A percentile compares a stretch with the other conserved stretches of the same genome.
These are phyloP conservation scores for Salmo trutta DNA, from an alignment of 2,797 vertebrate genomes.

Conservation along the genomic window DNA sequence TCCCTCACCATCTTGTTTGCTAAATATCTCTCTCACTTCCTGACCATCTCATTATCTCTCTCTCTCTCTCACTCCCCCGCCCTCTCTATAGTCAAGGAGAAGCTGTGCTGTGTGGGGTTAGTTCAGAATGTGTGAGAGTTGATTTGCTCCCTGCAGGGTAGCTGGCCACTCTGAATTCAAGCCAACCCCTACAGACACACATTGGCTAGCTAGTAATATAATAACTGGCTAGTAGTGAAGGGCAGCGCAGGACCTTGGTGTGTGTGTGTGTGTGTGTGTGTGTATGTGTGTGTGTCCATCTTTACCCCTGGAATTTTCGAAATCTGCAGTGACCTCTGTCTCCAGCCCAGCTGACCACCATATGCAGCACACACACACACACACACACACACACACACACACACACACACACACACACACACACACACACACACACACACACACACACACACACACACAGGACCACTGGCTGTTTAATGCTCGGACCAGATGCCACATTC, in stretches of 20 bases:
- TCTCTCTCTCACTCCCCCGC: slow-evolving; percentile 9
- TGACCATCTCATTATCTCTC: slow-evolving; percentile 14
- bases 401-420: too few relatives aligned
- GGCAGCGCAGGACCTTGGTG: slow-evolving; percentile 33
- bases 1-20: slow-evolving; percentile 18
- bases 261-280: slow-evolving; percentile 13
- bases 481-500: slow-evolving; percentile 73
- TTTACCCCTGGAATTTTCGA: slow-evolving; percentile 29
- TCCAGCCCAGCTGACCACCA: slow-evolving; percentile 66
- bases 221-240: slow-evolving; percentile 34
- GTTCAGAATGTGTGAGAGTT: slow-evolving; percentile 25
- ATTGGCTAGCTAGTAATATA: slow-evolving; percentile 26
- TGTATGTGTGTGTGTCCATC: slow-evolving; percentile 34
- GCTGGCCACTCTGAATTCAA: slow-evolving; percentile 32
- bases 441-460: slow-evolving; percentile 34
- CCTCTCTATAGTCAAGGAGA: slow-evolving; percentile 19
- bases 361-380: slow-evolving; percentile 17
- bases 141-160: slow-evolving; percentile 21
- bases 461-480: slow-evolving; percentile 64
- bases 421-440: too few relatives aligned
- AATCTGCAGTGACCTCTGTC: slow-evolving; percentile 49
- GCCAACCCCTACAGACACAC: slow-evolving; percentile 31
- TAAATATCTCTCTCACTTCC: slow-evolving; percentile 4
- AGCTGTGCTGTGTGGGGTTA: slow-evolving; percentile 9
- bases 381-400: too few relatives aligned